phyloP scores from a whole-genome alignment of 1,140 invertebrate species.

The Bombus superbus region DNA sequence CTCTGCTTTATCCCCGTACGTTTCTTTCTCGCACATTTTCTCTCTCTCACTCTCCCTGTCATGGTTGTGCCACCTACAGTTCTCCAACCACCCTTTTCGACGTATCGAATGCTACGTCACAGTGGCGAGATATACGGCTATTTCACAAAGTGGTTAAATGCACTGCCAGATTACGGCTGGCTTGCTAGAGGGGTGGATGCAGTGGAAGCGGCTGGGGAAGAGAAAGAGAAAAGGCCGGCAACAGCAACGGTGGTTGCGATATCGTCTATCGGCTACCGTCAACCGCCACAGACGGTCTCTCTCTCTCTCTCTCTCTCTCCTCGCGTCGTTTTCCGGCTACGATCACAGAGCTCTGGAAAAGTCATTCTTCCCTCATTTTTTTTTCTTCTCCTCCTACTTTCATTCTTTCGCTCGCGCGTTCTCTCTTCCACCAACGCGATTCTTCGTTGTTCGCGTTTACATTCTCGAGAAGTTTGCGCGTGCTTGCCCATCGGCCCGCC shows the following conservation, averaged over 20 bases:
- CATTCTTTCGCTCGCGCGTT: neutral
- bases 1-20: constrained; percentile 22
- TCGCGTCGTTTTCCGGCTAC: constrained; percentile 29
- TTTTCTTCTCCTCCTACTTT: neutral
- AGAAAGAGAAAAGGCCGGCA: constrained; percentile 23
- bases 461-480: constrained; percentile 28
- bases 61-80: constrained; percentile 54
- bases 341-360: constrained; percentile 16
- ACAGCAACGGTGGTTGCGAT: constrained; percentile 38
- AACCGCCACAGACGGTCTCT: constrained; percentile 34
- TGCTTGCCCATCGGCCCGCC: neutral
- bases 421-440: neutral
- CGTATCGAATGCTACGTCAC: constrained; percentile 81
- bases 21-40: constrained; percentile 26
- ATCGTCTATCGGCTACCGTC: constrained; percentile 45
- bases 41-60: constrained; percentile 12
- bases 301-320: constrained; percentile 43
- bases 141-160: constrained; percentile 82
- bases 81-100: constrained; percentile 68
- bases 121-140: constrained; percentile 78
- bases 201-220: neutral
- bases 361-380: constrained; percentile 2
- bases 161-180: constrained; percentile 78
- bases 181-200: neutral
- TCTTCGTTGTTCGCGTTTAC: constrained; percentile 21